These are phyloP conservation scores for Chrysolina americana DNA, from an alignment of 2,888 invertebrate species.

Conservation along the genomic window DNA sequence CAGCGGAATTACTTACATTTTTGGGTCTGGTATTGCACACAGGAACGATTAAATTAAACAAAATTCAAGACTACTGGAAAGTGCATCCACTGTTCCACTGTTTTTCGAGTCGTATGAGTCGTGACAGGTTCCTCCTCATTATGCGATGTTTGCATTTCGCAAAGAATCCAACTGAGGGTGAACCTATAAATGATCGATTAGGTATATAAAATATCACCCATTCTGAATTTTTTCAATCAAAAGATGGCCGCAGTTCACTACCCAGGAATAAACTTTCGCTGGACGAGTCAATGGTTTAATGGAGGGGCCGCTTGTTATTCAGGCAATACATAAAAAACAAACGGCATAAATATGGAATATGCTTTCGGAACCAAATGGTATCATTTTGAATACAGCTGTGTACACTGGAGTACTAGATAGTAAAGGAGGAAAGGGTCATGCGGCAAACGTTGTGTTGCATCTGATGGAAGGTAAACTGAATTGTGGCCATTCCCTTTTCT, in stretches of 20 bases:
- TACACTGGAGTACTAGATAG: slow-evolving; percentile 35
- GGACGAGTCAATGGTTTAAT: background rate
- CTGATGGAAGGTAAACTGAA: slow-evolving; percentile 28
- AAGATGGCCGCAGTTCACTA: too few relatives aligned
- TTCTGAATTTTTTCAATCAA: background rate
- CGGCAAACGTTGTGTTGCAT: slow-evolving; percentile 9
- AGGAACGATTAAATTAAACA: slow-evolving; percentile 29
- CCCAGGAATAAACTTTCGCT: too few relatives aligned
- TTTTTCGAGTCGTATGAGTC: slow-evolving; percentile 41
- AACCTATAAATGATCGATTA: slow-evolving; percentile 15
- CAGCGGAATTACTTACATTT: slow-evolving; percentile 23
- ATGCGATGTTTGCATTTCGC: slow-evolving; percentile 41
- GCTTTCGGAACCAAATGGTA: slow-evolving; percentile 51
- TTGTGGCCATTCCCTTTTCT: slow-evolving; percentile 37
- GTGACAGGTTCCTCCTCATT: slow-evolving; percentile 45
- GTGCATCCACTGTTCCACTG: slow-evolving; percentile 35
- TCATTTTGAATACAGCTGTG: slow-evolving; percentile 45
- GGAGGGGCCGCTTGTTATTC: background rate
- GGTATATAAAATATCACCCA: slow-evolving; percentile 56
- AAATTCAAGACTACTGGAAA: slow-evolving; percentile 41
- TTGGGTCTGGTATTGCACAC: slow-evolving; percentile 33
- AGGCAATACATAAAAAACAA: background rate
- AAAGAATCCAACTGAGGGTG: slow-evolving; percentile 8
- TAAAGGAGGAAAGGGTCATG: slow-evolving; percentile 51
- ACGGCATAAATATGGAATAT: slow-evolving; percentile 53